Evolutionary conservation across 2,797 vertebrate species (phyloP).

Genomic region (Syncerus caffer): DNA sequence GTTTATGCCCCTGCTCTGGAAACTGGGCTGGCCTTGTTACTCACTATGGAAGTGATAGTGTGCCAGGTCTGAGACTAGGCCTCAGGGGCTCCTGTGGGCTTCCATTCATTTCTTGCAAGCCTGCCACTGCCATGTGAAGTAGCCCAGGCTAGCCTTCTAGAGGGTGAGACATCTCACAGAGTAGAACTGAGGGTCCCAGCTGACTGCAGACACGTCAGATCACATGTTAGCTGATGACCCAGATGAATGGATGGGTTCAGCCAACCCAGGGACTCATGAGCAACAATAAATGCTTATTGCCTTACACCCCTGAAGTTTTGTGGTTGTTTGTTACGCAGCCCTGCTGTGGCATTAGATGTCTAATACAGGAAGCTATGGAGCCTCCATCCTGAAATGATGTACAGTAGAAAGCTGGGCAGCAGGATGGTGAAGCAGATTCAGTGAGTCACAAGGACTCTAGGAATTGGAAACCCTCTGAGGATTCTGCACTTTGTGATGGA

Average conservation of each 20-base stretch:
- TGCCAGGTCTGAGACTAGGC: background rate
- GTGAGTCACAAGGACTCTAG: background rate
- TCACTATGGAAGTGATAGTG: background rate
- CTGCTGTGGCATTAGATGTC: background rate
- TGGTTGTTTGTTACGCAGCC: background rate
- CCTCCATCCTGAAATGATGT: background rate
- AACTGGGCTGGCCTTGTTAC: background rate
- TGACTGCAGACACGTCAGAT: background rate
- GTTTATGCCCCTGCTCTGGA: background rate
- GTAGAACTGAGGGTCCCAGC: background rate
- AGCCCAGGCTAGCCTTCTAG: background rate
- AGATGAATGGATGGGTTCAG: background rate
- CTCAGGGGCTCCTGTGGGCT: background rate
- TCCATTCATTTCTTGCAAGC: background rate
- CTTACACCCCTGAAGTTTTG: background rate
- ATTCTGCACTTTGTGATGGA: background rate
- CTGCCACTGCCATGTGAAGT: background rate
- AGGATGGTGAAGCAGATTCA: background rate
- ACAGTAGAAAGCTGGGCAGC: background rate
- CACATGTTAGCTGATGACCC: fast-evolving
- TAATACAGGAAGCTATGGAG: background rate
- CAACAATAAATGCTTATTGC: background rate
- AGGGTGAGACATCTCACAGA: too few species aligned
- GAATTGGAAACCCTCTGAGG: background rate
- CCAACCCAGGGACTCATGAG: background rate